Evolutionary conservation across 1,140 invertebrate species (phyloP), one percentile per base, ranked within the genome.

Genomic region (Ceratitis capitata): DNA sequence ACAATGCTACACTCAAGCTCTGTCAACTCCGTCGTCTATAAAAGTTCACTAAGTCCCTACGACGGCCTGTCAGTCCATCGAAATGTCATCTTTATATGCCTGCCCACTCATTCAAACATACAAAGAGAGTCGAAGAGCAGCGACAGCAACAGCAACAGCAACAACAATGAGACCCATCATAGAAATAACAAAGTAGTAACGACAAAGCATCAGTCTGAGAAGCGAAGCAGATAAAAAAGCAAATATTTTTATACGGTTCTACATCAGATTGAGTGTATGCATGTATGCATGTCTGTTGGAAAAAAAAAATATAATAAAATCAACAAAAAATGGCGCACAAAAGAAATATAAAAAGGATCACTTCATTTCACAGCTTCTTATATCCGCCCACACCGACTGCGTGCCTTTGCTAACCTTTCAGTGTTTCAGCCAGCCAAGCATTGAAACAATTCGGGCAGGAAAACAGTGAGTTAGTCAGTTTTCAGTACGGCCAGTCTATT

Each of bases 321-420:
- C 47, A 61, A 23, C 47, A 58, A 39, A 64, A 84, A 45, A 84
- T 64, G 32, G 83, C 51, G 16, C n/a, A 83, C 10, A 51, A 89
- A 88, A 85, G 69, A 29, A 35, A 88, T 89, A 90, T 87, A 90
- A 90, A 90, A 90, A 88, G 89, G 88, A 90, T 90, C 89, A 90
- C 87, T 84, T 84, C 53, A 84, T 84, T 84, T 61, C 83, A 84
- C 83, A 51, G 82, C 45, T 83, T 49, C 53, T 83, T 83, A 83
- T 42, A 61, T 39, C 69, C 39, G 3, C 69, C 2, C 39, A 39
- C 7, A 16, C 42, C 69, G 64, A 19, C 3, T 7, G 14, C 39
- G 39, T 26, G 69, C 69, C 61, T 56, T n/a, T 19, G 2, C 19
- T 23, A 47, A 45, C 69, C 51, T 4, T 23, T 53, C 3, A 53